Evolutionary conservation across 2,888 invertebrate species (phyloP).

Genomic region (Synergus japonicus): DNA sequence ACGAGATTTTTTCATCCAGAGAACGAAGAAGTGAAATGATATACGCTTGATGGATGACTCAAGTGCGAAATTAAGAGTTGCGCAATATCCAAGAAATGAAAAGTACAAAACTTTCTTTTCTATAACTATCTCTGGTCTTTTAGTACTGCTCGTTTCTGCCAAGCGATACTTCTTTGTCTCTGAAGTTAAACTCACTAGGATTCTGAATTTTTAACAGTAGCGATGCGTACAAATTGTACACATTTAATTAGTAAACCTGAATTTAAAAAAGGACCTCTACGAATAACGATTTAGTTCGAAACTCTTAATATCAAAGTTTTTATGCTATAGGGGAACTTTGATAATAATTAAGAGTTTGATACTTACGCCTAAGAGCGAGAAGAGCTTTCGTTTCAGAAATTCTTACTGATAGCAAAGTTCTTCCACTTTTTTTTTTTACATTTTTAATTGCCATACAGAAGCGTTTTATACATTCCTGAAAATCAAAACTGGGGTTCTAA

Average conservation of each 20-base stretch:
- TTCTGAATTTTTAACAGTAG: slow-evolving; percentile 18
- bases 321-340: neutral
- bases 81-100: slow-evolving; percentile 45
- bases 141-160: slow-evolving; percentile 40
- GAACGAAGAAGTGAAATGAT: slow-evolving; percentile 9
- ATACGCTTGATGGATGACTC: slow-evolving; percentile 22
- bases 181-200: slow-evolving; percentile 2
- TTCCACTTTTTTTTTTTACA: slow-evolving; percentile 11
- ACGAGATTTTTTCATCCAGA: slow-evolving; percentile 13
- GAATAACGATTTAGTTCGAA: neutral
- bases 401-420: neutral
- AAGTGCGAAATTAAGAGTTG: slow-evolving; percentile 37
- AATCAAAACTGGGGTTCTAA: slow-evolving; percentile 34
- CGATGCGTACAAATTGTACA: slow-evolving; percentile 33
- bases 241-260: slow-evolving; percentile 7
- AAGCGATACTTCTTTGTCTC: slow-evolving; percentile 33
- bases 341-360: neutral
- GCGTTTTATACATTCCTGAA: slow-evolving; percentile 13
- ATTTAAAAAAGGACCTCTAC: slow-evolving; percentile 1
- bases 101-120: slow-evolving; percentile 50
- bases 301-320: neutral
- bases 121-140: neutral
- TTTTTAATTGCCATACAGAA: neutral
- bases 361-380: neutral
- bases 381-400: neutral